Base-by-base conservation (phyloP, 2,113 vertebrate genomes). In the Oostethus manadensis region DNA sequence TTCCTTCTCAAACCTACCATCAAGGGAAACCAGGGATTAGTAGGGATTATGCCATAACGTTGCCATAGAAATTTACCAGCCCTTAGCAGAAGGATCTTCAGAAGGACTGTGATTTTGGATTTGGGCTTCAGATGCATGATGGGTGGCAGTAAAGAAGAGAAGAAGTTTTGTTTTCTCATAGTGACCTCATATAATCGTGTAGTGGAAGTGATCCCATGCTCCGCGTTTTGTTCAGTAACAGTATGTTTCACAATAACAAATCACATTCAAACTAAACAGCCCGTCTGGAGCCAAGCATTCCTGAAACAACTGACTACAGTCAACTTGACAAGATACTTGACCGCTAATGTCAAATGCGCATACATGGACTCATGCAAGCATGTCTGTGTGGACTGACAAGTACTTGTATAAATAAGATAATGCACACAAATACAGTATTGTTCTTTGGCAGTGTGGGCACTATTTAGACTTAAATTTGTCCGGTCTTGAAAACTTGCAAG, bases 11-110 rank as follows among this genome's bases (percentile, higher is more conserved):
- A 65, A 60, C 49, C 48, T 70, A 60, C 62, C 71, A 67, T 64
- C 65, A 71, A 56, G 83, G 83, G 81, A 87, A 84, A 66, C 59
- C 55, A 40, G 55, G 73, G 82, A 88, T 84, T 84, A 85, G 23
- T 45, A 1, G 49, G 64, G 82, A 84, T 84, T 83, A 80, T 76
- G 56, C 56, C 56, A 0, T 66, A 70, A 64, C 13, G 62, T 84
- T 69, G 66, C 78, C 38, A 46, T 50, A 56, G 65, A 76, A 73
- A 71, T 70, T 77, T 70, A 70, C 48, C 8, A 54, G 42, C 40
- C 26, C 21, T 72, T 47, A 8, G 55, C 17, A 55, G 65, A 73
- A 55, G 51, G 29, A 54, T 47, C 1, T n/a, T 62, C 53, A 75
- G 70, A 63, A 68, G 68, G 66, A 63, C 64, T 14, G 10, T 62